Percentiles rank a stretch among this genome's conserved stretches.
These are phyloP conservation scores for Aspidoscelis tigris DNA, from an alignment of 2,113 vertebrate genomes.

Conservation along the genomic window DNA sequence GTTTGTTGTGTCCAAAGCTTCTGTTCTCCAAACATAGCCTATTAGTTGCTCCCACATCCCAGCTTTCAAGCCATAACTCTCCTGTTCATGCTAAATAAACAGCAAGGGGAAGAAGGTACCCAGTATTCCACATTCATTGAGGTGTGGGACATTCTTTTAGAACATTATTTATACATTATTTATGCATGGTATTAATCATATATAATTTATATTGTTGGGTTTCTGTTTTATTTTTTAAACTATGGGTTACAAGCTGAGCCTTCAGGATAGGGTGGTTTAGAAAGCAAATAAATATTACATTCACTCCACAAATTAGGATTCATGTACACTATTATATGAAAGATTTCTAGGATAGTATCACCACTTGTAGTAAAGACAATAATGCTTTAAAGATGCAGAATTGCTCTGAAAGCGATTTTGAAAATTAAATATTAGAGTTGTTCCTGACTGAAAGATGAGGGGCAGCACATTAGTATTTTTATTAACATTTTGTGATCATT, in stretches of 20 bases:
- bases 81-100: not conserved
- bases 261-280: not conserved
- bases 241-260: not conserved
- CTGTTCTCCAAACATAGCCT: not conserved
- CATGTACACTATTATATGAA: not conserved
- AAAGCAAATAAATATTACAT: not conserved
- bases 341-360: not conserved
- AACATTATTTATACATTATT: no score
- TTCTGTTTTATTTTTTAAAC: not conserved
- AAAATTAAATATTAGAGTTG: slow-evolving; percentile 29
- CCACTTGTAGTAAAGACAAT: not conserved
- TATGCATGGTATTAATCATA: not conserved
- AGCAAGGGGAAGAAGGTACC: not conserved
- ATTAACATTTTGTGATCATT: slow-evolving; percentile 31
- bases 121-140: not conserved
- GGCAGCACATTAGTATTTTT: slow-evolving; percentile 30
- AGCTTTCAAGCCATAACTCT: not conserved
- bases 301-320: not conserved
- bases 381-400: slow-evolving; percentile 2
- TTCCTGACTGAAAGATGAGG: slow-evolving; percentile 20
- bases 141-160: not conserved
- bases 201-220: not conserved
- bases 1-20: not conserved
- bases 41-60: not conserved
- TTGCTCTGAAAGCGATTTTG: slow-evolving; percentile 6